A percentile compares a stretch with the other conserved stretches of the same genome.
phyloP scores from a whole-genome alignment of 2,113 vertebrate species.

The Promerops cafer region DNA sequence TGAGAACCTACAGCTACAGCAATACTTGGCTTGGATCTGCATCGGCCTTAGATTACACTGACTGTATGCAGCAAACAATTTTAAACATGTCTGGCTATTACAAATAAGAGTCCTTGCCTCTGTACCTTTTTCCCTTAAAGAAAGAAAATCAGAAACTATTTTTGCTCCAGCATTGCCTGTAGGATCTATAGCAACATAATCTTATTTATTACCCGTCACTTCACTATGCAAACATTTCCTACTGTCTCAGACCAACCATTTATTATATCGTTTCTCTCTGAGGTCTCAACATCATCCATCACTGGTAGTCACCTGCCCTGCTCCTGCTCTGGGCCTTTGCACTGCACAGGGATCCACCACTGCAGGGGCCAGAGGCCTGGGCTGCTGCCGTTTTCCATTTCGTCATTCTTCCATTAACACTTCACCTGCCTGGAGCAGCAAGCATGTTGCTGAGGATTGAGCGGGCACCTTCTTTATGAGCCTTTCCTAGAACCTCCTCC shows the following conservation, averaged over 20 bases:
- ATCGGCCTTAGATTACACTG: neutral
- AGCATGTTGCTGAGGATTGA: neutral
- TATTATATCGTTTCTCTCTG: neutral
- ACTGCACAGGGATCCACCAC: neutral
- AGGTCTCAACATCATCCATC: conserved; percentile 3
- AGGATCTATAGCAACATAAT: neutral
- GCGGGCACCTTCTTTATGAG: neutral
- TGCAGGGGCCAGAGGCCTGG: rapidly evolving
- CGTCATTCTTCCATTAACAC: neutral
- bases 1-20: neutral
- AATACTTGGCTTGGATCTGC: neutral
- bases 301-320: neutral
- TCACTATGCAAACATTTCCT: conserved; percentile 16
- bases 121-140: neutral
- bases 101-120: neutral
- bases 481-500: neutral
- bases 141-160: neutral
- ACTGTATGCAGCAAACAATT: neutral
- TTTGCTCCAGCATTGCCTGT: neutral
- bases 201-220: conserved; percentile 13
- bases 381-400: neutral
- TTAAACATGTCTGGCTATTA: neutral
- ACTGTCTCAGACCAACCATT: conserved; percentile 1
- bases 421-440: neutral
- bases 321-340: neutral